Evolutionary conservation across 1,140 invertebrate genomes (phyloP).

Genomic region (Gonatopus flavifemur): DNA sequence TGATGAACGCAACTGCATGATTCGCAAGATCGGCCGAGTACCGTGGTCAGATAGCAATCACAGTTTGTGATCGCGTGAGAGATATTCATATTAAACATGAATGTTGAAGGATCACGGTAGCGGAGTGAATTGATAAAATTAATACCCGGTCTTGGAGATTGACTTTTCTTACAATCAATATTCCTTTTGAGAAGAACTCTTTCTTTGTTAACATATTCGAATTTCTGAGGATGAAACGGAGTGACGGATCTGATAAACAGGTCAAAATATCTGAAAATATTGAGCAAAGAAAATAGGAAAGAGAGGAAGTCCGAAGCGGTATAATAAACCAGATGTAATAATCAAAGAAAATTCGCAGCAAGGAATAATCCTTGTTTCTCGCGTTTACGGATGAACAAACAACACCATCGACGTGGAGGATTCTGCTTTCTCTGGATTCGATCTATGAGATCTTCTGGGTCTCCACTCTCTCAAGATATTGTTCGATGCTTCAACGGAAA

Average conservation of each 20-base stretch:
- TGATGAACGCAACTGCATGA: constrained; percentile 24
- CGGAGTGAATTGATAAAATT: constrained; percentile 8
- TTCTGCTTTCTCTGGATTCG: not conserved
- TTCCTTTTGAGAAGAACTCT: too few relatives aligned
- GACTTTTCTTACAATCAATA: not conserved
- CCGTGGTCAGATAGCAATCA: not conserved
- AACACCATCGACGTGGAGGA: not conserved
- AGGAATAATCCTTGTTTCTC: constrained; percentile 1
- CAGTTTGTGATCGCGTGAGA: constrained; percentile 14
- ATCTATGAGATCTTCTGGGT: constrained; percentile 11
- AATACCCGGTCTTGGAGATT: not conserved
- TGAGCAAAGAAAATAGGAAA: too few relatives aligned
- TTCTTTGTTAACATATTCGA: too few relatives aligned
- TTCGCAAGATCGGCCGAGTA: constrained; percentile 22
- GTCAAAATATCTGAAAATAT: too few relatives aligned
- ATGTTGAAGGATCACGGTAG: constrained; percentile 6
- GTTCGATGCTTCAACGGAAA: constrained; percentile 1
- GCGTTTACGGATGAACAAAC: constrained; percentile 13
- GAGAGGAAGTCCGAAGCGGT: too few relatives aligned
- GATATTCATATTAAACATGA: constrained; percentile 15
- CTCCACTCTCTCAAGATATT: constrained; percentile 12
- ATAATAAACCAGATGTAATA: too few relatives aligned
- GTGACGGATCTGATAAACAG: too few relatives aligned
- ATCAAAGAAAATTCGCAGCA: too few relatives aligned
- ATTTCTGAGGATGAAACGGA: too few relatives aligned